Evolutionary conservation across 1,140 invertebrate species (phyloP).

Genomic region (Wasmannia auropunctata): DNA sequence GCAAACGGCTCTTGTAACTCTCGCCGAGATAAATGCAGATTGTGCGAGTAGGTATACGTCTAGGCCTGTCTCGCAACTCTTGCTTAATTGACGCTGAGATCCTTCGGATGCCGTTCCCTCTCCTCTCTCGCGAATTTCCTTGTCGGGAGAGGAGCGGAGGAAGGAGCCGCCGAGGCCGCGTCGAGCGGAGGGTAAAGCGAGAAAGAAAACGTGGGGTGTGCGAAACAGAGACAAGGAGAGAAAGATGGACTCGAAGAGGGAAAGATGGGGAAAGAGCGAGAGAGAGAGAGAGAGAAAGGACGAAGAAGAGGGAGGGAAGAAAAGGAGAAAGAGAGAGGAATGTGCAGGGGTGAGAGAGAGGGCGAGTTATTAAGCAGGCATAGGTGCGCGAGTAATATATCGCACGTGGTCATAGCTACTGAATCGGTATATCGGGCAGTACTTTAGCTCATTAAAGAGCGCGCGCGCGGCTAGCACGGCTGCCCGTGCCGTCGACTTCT

Average conservation of each 20-base stretch:
- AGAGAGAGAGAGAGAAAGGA: too few species aligned
- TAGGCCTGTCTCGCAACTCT: constrained; percentile 78
- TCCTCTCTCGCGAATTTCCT: constrained; percentile 50
- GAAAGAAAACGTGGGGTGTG: background rate
- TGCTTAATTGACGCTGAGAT: constrained; percentile 79
- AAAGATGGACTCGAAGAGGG: background rate
- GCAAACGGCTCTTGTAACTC: constrained; percentile 67
- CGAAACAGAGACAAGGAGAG: background rate
- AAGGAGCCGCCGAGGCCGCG: background rate
- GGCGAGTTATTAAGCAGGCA: constrained; percentile 48
- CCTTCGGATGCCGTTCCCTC: constrained; percentile 70
- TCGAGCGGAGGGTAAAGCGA: background rate
- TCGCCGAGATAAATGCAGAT: constrained; percentile 75
- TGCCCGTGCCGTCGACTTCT: constrained; percentile 44
- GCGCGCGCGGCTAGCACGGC: constrained; percentile 27
- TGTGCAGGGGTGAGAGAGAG: constrained; percentile 28
- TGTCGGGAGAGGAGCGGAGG: background rate
- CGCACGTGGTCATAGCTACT: constrained; percentile 59
- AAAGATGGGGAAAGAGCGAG: background rate
- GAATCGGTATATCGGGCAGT: constrained; percentile 57
- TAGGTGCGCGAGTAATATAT: constrained; percentile 53
- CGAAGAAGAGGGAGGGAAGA: background rate
- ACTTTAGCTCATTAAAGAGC: constrained; percentile 67
- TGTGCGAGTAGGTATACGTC: constrained; percentile 75
- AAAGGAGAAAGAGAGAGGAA: background rate